Conservation (phyloP, 2,888 invertebrate species). For the Drosophila melanosoma region DNA sequence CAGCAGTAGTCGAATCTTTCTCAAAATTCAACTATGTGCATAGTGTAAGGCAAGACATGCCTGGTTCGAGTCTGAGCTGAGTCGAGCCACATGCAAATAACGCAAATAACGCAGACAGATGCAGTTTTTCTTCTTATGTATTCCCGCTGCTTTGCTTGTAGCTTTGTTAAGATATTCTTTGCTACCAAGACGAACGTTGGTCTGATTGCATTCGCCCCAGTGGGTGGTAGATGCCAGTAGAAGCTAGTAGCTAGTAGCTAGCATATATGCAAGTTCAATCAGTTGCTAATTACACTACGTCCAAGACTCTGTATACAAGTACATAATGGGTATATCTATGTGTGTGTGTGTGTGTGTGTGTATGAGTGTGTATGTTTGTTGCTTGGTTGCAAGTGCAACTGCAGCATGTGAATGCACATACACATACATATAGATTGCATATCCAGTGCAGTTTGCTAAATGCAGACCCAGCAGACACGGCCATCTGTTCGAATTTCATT, state of each 20-base stretch:
- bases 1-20: constrained; percentile 71
- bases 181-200: constrained; percentile 72
- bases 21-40: constrained; percentile 80
- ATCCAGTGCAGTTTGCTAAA: constrained; percentile 16
- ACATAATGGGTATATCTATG: constrained; percentile 5
- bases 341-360: constrained; percentile 8
- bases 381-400: constrained; percentile 32
- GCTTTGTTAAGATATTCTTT: constrained; percentile 81
- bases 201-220: neutral
- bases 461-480: constrained; percentile 3
- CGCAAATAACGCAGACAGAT: constrained; percentile 80
- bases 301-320: constrained; percentile 44
- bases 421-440: constrained; percentile 1
- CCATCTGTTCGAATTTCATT: constrained; percentile 21
- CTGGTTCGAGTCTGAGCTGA: constrained; percentile 58
- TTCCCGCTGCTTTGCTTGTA: constrained; percentile 45
- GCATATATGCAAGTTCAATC: constrained; percentile 76
- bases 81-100: constrained; percentile 75
- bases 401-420: constrained; percentile 24
- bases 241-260: constrained; percentile 46
- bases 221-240: constrained; percentile 45
- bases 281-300: constrained; percentile 74
- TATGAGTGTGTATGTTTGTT: neutral
- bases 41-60: constrained; percentile 68
- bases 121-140: constrained; percentile 79